phyloP scores from a whole-genome alignment of 1,140 invertebrate genomes.

The Meloidogyne exigua region DNA sequence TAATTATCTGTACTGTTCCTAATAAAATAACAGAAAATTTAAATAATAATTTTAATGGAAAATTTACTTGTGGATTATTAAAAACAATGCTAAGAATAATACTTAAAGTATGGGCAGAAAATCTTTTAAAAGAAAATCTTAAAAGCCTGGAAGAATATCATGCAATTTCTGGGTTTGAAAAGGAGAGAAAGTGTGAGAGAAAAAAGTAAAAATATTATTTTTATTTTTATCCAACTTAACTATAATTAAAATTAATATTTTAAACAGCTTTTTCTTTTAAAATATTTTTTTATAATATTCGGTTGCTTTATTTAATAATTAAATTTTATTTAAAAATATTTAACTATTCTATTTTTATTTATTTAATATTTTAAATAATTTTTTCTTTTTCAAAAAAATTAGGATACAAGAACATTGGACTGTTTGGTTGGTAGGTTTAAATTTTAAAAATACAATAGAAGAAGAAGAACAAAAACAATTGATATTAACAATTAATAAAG shows the following conservation, averaged over 20 bases:
- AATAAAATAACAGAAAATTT: neutral
- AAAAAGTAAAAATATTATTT: slow-evolving; percentile 2
- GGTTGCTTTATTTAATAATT: too few species aligned
- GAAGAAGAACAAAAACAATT: slow-evolving; percentile 2
- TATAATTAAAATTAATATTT: too few species aligned
- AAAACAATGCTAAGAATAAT: neutral
- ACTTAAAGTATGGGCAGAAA: neutral
- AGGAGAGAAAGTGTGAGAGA: neutral
- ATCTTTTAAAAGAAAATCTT: neutral
- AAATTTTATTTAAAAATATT: too few species aligned
- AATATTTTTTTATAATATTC: too few species aligned
- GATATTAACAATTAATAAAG: neutral
- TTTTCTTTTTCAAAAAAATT: neutral
- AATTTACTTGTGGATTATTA: neutral
- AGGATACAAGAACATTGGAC: neutral
- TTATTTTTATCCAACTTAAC: too few species aligned
- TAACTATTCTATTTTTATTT: neutral
- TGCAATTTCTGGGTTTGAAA: slow-evolving; percentile 9
- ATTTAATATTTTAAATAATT: too few species aligned
- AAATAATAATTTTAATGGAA: slow-evolving; percentile 3
- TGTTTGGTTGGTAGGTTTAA: slow-evolving; percentile 13
- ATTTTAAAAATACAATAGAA: neutral
- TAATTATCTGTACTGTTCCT: neutral
- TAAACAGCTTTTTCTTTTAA: too few species aligned
- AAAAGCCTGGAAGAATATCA: slow-evolving; percentile 7